A percentile compares a stretch with the other conserved stretches of the same genome.
Evolutionary conservation across 2,888 invertebrate genomes (phyloP).

Genomic region (Calliopum simillimum): DNA sequence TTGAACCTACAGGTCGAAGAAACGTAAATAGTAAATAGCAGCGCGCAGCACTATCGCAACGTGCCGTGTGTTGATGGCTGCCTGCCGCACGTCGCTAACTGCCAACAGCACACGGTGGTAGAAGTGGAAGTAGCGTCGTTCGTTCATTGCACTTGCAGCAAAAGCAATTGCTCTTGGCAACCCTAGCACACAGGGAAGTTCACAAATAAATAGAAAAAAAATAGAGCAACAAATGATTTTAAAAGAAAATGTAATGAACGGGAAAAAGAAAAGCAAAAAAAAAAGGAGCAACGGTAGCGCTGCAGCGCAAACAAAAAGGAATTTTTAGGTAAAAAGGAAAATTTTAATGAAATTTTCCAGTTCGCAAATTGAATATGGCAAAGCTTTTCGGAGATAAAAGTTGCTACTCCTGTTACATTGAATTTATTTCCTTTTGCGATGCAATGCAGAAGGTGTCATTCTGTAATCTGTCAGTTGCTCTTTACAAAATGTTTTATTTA

Average conservation of each 20-base stretch:
- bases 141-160: no score
- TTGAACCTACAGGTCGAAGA: conserved; percentile 3
- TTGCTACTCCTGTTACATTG: not conserved
- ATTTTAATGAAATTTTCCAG: conserved; percentile 8
- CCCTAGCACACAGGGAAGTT: no score
- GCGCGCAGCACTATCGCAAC: not conserved
- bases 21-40: conserved; percentile 3
- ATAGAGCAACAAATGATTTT: not conserved
- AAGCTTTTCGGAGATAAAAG: not conserved
- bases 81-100: no score
- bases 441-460: no score
- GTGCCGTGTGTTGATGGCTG: not conserved
- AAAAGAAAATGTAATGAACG: no score
- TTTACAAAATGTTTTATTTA: no score
- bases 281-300: not conserved
- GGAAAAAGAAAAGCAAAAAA: not conserved
- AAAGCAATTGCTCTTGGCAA: no score
- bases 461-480: no score
- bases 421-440: no score
- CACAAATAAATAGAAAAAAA: not conserved
- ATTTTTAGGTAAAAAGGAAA: not conserved
- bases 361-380: not conserved
- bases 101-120: no score
- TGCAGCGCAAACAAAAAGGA: not conserved
- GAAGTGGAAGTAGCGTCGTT: no score